Conservation (phyloP, 2,113 vertebrate species). For the Gobio gobio region DNA sequence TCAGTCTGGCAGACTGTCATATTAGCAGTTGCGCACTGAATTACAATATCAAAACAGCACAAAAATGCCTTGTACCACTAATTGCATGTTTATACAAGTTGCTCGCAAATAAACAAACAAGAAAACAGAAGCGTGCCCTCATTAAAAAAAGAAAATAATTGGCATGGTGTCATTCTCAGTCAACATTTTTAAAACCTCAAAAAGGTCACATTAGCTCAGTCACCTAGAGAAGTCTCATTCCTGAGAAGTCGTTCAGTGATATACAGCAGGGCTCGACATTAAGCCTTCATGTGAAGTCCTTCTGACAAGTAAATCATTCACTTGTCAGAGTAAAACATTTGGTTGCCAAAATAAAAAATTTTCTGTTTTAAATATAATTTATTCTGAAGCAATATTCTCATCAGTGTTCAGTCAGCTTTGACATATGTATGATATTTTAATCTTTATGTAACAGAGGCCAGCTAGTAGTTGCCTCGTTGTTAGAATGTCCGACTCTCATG, state of each 20-base stretch:
- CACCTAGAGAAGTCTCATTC: neutral
- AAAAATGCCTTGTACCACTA: neutral
- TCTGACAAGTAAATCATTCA: too few species aligned
- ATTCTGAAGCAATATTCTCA: too few species aligned
- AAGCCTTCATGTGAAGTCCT: too few species aligned
- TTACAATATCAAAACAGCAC: conserved; percentile 9
- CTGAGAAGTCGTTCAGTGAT: neutral
- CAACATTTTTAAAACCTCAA: neutral
- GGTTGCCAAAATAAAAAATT: too few species aligned
- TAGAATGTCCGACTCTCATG: too few species aligned
- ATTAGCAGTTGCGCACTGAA: neutral
- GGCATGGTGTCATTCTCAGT: neutral
- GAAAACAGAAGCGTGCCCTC: neutral
- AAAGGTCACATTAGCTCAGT: neutral
- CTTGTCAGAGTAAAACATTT: too few species aligned
- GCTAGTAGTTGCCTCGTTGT: too few species aligned
- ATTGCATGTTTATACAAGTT: conserved; percentile 1
- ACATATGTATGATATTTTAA: too few species aligned
- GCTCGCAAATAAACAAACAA: conserved; percentile 1
- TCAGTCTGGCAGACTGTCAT: neutral
- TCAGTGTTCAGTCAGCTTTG: too few species aligned
- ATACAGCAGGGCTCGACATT: neutral
- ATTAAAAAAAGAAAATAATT: conserved; percentile 30
- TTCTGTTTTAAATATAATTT: too few species aligned
- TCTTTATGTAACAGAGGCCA: too few species aligned